Percentiles rank a stretch among this genome's conserved stretches.
Conservation (phyloP, 2,888 invertebrate species). For the Brenthis ino region DNA sequence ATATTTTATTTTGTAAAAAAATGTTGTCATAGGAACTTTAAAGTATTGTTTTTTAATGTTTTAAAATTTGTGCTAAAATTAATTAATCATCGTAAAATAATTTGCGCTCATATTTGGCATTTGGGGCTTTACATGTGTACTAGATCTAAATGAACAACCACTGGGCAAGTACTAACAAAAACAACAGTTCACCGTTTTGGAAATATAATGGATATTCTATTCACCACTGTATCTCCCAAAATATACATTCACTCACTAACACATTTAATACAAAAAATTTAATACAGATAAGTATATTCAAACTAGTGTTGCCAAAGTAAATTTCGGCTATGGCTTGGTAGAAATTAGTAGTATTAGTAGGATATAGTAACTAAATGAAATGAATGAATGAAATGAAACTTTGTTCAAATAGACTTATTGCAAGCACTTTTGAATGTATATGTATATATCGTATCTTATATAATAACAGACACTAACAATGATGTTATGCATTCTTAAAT, state of each 20-base stretch:
- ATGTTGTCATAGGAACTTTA: background rate
- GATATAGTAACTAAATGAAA: too few relatives aligned
- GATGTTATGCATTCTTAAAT: background rate
- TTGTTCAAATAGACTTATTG: too few relatives aligned
- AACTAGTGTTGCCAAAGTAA: constrained; percentile 4
- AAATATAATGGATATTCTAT: background rate
- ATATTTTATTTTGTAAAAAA: too few relatives aligned
- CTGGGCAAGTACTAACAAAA: background rate
- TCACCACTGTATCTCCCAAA: too few relatives aligned
- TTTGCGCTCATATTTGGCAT: constrained; percentile 8
- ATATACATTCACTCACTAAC: background rate
- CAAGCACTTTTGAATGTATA: too few relatives aligned
- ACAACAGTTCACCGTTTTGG: background rate
- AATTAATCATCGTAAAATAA: background rate
- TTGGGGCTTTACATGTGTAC: constrained; percentile 10
- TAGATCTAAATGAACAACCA: background rate
- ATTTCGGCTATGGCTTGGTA: too few relatives aligned
- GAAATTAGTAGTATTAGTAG: too few relatives aligned
- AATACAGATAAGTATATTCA: constrained; percentile 1
- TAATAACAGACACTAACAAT: too few relatives aligned
- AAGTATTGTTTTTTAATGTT: constrained; percentile 1
- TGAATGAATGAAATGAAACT: too few relatives aligned
- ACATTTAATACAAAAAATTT: constrained; percentile 3
- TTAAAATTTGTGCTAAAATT: constrained; percentile 15
- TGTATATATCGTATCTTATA: too few relatives aligned